phyloP scores from a whole-genome alignment of 2,888 invertebrate genomes.

The Aphidoletes aphidimyza region DNA sequence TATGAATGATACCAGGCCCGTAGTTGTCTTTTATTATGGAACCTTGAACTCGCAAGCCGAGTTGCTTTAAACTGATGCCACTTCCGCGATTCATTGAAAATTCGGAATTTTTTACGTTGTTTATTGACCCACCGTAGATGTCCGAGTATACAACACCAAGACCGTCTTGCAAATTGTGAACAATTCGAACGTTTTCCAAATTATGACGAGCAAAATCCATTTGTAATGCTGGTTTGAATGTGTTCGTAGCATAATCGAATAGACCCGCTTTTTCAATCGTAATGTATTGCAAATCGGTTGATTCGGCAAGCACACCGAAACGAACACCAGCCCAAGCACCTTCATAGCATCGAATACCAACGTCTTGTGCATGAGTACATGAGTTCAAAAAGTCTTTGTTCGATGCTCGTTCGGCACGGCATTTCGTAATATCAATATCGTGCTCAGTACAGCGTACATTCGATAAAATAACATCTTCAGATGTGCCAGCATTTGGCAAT shows the following conservation, averaged over 20 bases:
- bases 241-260: slow-evolving; percentile 88
- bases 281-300: slow-evolving; percentile 87
- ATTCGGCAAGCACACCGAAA: slow-evolving; percentile 87
- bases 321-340: slow-evolving; percentile 95
- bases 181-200: slow-evolving; percentile 81
- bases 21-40: slow-evolving; percentile 85
- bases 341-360: slow-evolving; percentile 88
- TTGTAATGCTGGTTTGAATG: slow-evolving; percentile 89
- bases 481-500: slow-evolving; percentile 81
- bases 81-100: slow-evolving; percentile 86
- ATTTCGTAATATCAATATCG: slow-evolving; percentile 89
- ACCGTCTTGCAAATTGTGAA: slow-evolving; percentile 91
- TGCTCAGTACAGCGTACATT: slow-evolving; percentile 92
- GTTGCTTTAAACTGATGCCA: slow-evolving; percentile 88
- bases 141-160: slow-evolving; percentile 94
- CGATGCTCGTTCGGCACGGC: slow-evolving; percentile 77
- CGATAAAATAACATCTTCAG: slow-evolving; percentile 81
- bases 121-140: slow-evolving; percentile 84
- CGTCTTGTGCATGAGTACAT: slow-evolving; percentile 87
- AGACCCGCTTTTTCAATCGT: slow-evolving; percentile 93
- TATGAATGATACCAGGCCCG: slow-evolving; percentile 89
- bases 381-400: slow-evolving; percentile 85
- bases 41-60: slow-evolving; percentile 83
- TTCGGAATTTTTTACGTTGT: slow-evolving; percentile 84
- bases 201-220: slow-evolving; percentile 87